phyloP scores from a whole-genome alignment of 2,888 invertebrate species.

The Tenthredo notha region DNA sequence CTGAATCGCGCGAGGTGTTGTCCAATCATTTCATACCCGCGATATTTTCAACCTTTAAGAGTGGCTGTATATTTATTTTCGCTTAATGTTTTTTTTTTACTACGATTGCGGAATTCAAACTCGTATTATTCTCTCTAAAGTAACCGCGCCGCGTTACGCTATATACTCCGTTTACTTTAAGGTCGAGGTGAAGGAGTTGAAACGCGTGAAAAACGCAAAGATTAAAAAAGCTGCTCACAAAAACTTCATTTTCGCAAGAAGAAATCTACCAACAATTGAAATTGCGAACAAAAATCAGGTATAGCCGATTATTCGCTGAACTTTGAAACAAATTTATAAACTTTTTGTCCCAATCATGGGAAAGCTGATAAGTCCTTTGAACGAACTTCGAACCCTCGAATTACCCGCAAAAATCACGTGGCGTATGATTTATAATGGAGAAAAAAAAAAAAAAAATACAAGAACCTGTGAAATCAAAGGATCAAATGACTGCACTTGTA shows the following conservation, averaged over 20 bases:
- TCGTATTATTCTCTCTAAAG: background rate
- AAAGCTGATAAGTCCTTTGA: background rate
- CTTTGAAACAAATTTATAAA: background rate
- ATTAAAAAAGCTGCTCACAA: background rate
- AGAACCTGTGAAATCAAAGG: background rate
- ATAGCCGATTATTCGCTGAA: background rate
- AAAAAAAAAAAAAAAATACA: background rate
- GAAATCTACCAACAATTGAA: background rate
- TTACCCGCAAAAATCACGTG: background rate
- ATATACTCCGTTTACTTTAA: background rate
- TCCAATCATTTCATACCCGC: background rate
- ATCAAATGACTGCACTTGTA: background rate
- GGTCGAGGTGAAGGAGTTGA: slow-evolving; percentile 3
- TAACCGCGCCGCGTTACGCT: background rate
- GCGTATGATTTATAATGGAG: background rate
- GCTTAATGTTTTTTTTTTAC: background rate
- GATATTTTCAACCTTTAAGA: background rate
- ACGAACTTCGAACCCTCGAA: background rate
- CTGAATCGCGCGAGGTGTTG: slow-evolving; percentile 11
- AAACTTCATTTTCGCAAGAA: background rate
- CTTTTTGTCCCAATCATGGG: background rate
- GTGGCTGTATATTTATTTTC: background rate
- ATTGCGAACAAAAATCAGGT: background rate
- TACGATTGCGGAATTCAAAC: background rate
- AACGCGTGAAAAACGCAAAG: background rate